Conservation (phyloP, 2,797 vertebrate genomes). For the Morelia viridis region DNA sequence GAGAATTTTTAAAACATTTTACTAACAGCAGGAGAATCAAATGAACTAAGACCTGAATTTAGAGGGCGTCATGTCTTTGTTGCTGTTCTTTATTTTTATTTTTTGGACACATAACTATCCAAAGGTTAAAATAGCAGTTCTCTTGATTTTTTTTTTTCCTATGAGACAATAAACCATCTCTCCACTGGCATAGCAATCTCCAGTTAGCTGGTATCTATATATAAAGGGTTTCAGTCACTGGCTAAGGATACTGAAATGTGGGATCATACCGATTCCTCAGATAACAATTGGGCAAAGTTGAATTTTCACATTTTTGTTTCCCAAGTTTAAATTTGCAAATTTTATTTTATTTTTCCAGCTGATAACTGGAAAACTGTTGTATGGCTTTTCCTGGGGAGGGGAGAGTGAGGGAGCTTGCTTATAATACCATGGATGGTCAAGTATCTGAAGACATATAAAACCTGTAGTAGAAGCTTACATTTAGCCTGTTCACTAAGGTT, state of each 20-base stretch:
- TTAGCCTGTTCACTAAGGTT: neutral
- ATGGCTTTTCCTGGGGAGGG: neutral
- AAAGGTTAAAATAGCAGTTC: neutral
- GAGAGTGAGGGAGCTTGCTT: neutral
- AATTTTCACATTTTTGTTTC: neutral
- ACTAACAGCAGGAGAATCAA: neutral
- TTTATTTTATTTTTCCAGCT: neutral
- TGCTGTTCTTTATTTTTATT: neutral
- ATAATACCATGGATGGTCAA: neutral
- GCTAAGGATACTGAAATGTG: neutral
- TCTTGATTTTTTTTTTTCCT: neutral
- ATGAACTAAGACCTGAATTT: neutral
- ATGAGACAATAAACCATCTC: neutral
- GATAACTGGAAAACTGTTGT: neutral
- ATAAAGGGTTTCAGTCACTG: neutral
- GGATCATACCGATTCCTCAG: neutral
- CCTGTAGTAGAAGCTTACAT: neutral
- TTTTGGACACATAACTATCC: neutral
- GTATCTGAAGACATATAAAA: neutral
- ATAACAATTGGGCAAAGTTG: neutral
- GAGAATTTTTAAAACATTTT: neutral
- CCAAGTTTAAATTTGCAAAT: neutral
- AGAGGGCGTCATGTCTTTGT: neutral
- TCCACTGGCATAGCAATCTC: neutral
- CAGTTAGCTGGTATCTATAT: neutral